phyloP scores from a whole-genome alignment of 2,113 vertebrate species.

The Rhynchomys soricoides region DNA sequence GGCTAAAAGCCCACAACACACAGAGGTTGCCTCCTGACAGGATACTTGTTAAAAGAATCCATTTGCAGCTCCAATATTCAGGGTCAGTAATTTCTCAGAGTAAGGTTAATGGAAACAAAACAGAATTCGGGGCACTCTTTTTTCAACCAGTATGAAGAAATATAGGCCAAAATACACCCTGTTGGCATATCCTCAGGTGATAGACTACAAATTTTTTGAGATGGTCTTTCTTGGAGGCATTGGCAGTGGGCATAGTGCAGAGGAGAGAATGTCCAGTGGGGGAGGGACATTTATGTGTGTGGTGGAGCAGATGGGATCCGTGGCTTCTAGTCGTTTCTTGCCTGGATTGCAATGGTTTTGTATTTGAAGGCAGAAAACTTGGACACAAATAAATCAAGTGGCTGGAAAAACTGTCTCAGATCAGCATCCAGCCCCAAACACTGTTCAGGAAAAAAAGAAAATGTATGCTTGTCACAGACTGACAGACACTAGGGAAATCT shows the following conservation, averaged over 20 bases:
- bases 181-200: conserved; percentile 8
- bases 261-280: not conserved
- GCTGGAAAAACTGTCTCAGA: not conserved
- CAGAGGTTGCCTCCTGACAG: conserved; percentile 60
- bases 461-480: not conserved
- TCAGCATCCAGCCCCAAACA: not conserved
- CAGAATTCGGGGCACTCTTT: conserved; percentile 57
- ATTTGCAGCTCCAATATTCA: conserved; percentile 65
- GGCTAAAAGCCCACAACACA: conserved; percentile 54
- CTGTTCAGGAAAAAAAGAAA: not conserved
- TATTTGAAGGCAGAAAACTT: not conserved
- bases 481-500: not conserved
- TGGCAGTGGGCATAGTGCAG: not conserved
- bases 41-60: conserved; percentile 69
- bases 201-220: conserved; percentile 48
- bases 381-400: not conserved
- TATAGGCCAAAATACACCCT: conserved; percentile 57
- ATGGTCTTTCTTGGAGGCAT: conserved; percentile 13
- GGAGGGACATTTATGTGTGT: not conserved
- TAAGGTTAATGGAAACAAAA: conserved; percentile 82
- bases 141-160: conserved; percentile 60
- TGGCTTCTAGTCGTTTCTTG: not conserved
- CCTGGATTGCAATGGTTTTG: not conserved
- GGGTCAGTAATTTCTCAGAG: conserved; percentile 69
- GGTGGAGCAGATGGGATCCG: not conserved